Evolutionary conservation across 2,888 invertebrate genomes (phyloP).

Genomic region (Ennomos erosarius): DNA sequence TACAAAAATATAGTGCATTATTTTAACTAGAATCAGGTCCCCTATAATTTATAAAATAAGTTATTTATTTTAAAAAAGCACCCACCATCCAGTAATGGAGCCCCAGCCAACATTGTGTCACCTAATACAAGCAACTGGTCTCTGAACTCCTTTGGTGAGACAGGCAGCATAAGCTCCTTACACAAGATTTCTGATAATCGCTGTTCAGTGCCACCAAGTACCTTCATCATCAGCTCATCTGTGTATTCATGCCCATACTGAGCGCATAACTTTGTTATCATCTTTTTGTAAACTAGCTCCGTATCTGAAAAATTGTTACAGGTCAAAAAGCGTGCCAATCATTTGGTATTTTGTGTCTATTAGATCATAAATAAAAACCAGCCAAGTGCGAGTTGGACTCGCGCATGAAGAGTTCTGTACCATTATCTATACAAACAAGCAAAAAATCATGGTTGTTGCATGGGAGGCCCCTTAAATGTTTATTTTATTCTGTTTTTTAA

Average conservation of each 20-base stretch:
- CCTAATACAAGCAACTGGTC: slow-evolving; percentile 85
- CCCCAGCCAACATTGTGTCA: slow-evolving; percentile 85
- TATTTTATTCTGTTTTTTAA: too few species aligned
- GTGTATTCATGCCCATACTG: slow-evolving; percentile 92
- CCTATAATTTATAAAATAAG: too few species aligned
- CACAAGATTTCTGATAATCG: slow-evolving; percentile 89
- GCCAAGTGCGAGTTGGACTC: too few species aligned
- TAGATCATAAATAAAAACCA: background rate
- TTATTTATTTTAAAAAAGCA: slow-evolving; percentile 9
- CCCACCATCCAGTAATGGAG: slow-evolving; percentile 89
- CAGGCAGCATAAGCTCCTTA: slow-evolving; percentile 87
- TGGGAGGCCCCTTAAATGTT: too few species aligned
- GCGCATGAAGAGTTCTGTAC: too few species aligned
- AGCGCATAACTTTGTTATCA: slow-evolving; percentile 88
- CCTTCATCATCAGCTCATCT: slow-evolving; percentile 90
- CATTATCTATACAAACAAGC: too few species aligned
- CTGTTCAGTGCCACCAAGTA: slow-evolving; percentile 90
- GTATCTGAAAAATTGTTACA: slow-evolving; percentile 86
- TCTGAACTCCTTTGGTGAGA: slow-evolving; percentile 88
- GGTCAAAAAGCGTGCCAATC: too few species aligned
- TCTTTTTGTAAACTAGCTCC: slow-evolving; percentile 91
- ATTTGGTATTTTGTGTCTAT: background rate
- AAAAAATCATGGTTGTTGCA: too few species aligned
- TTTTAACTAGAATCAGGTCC: too few species aligned
- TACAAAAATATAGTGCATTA: too few species aligned